Evolutionary conservation across 2,113 vertebrate genomes (phyloP), one percentile per base, ranked within the genome.

Genomic region (Anoplopoma fimbria): DNA sequence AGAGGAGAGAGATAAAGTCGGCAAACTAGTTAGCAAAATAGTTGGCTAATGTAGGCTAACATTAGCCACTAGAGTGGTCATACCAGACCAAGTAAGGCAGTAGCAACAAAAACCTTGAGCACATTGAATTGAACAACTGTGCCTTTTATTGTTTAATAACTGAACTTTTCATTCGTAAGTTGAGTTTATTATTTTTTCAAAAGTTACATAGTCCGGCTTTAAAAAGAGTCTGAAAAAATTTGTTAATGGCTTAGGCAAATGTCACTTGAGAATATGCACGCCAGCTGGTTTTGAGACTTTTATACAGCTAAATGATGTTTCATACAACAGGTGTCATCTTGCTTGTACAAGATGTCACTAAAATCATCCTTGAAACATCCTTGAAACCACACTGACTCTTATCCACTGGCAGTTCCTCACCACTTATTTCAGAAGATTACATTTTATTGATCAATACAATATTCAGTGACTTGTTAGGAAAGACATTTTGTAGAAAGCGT

Each of bases 401-500:
- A 42, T 19, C 57, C 6, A 29, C 40, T 69, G 31, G n/a, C 49
- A 57, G 6, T 73, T 57, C 19, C 6, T 70, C 45, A 45, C 4
- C 27, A 17, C 17, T 68, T 34, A 21, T 47, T 31, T 68, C 29
- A 47, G 6, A n/a, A 57, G 33, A 38, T 49, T 25, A 68, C 5
- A 17, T 49, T n/a, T 69, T 14, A 12, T 36, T 25, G 42, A 23
- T 53, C 9, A n/a, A 19, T 64, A 12, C 25, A 70, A 19, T 25
- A 17, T 40, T 53, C 55, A 67, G 63, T 81, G 89, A 82, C 87
- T 87, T 87, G 85, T 87, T 75, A 60, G 45, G 65, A 85, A 21
- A 87, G 61, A 77, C 67, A 55, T 81, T 17, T 60, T 77, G 65
- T 64, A n/a, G 40, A 69, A 29, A 58, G 13, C 25, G 57, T 63